Base-by-base conservation (phyloP, 2,113 vertebrate species). In the Python bivittatus region DNA sequence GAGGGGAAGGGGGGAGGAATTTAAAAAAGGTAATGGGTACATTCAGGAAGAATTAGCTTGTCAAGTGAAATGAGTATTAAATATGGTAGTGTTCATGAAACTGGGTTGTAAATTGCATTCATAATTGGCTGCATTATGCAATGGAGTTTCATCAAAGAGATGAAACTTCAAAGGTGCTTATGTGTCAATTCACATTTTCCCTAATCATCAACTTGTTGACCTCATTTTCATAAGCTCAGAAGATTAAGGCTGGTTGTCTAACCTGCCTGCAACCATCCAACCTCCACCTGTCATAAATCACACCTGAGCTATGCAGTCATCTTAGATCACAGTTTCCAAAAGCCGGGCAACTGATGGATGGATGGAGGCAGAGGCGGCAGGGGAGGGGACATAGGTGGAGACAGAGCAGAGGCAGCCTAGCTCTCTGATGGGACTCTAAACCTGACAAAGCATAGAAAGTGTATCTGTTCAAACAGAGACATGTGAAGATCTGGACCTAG, bases 171-270 rank as follows among this genome's bases (percentile, higher is more conserved):
- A 10, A n/a, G 25, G 6, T 89, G 53, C 83, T 91, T 94, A n/a
- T 27, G 56, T 88, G 90, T 95, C 94, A 96, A 64, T 93, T 95
- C 8, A 0, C 38, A 57, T 93, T 97, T 93, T 68, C 23, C 57
- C 88, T 44, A 27, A 42, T 95, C 61, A 68, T 96, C 94, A 93
- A 52, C 90, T 92, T 91, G 83, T 84, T 95, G 92, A 96, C 53
- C 2, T 68, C 93, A 33, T 94, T 93, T 79, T 92, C 94, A 79
- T 93, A 0, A 1, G 92, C 96, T 95, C 91, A 85, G 92, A 15
- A 2, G 0, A 0, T 92, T 68, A 88, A 92, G 27, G 33, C 13
- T 86, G 5, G 60, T 48, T 92, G 54, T 38, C 56, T 42, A 48
- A 89, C 56, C 29, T 84, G 72, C 44, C n/a, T 6, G 25, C 57